A percentile compares a stretch with the other conserved stretches of the same genome.
Evolutionary conservation across 2,113 vertebrate species (phyloP).

Genomic region (Periophthalmus modestus): DNA sequence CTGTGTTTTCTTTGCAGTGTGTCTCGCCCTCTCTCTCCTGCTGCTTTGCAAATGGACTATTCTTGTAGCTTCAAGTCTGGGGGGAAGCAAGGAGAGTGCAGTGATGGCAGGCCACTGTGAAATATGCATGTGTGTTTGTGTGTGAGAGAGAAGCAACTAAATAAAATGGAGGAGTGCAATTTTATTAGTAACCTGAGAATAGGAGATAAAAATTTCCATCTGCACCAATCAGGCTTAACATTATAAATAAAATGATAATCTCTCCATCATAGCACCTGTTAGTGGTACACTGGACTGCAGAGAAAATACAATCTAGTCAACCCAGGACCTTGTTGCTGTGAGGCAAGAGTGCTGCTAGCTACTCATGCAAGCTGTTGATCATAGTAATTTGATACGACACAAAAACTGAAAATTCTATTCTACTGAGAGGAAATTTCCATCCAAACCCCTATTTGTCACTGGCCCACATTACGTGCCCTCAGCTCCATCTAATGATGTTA

Average conservation of each 20-base stretch:
- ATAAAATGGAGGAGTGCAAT: no score
- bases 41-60: conserved; percentile 63
- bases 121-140: conserved; percentile 54
- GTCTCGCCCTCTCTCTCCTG: conserved; percentile 10
- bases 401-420: conserved; percentile 6
- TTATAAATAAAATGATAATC: background rate
- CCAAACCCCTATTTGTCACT: conserved; percentile 4
- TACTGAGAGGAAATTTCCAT: conserved; percentile 13
- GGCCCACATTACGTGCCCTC: background rate
- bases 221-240: background rate
- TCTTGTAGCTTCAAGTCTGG: conserved; percentile 61
- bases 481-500: conserved; percentile 19
- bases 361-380: background rate
- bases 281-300: background rate
- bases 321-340: background rate
- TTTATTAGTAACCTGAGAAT: background rate
- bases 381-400: background rate
- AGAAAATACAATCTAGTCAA: background rate
- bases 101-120: conserved; percentile 44
- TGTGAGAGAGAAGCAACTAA: conserved; percentile 16
- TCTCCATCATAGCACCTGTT: background rate
- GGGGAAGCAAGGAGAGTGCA: conserved; percentile 45
- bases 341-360: background rate
- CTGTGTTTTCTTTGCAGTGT: background rate
- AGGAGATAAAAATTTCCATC: background rate